Evolutionary conservation across 2,113 vertebrate genomes (phyloP).

Genomic region (Caloenas nicobarica): DNA sequence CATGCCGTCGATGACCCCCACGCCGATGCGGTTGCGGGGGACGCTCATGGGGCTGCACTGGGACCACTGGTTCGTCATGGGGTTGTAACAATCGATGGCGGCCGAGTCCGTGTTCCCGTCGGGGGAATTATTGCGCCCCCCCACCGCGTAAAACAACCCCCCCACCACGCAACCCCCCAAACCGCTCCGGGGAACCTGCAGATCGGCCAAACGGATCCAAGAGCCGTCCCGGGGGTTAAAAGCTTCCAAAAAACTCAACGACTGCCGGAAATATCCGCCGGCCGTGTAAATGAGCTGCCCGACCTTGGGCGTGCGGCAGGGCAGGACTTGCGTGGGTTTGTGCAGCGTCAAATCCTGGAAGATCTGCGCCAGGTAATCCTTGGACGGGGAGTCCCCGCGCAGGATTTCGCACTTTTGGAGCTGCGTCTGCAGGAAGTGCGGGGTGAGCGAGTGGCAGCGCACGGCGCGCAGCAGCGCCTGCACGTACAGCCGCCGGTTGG

Average conservation of each 20-base stretch:
- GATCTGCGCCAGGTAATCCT: slow-evolving; percentile 90
- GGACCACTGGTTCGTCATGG: slow-evolving; percentile 93
- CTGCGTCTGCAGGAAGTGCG: slow-evolving; percentile 90
- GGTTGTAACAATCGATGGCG: slow-evolving; percentile 91
- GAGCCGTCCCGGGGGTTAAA: slow-evolving; percentile 81
- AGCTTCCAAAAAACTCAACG: slow-evolving; percentile 87
- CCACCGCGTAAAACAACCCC: slow-evolving; percentile 90
- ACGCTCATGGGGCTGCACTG: slow-evolving; percentile 91
- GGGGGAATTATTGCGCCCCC: slow-evolving; percentile 89
- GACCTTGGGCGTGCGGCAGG: slow-evolving; percentile 85
- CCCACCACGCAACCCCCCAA: slow-evolving; percentile 90
- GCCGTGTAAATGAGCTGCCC: slow-evolving; percentile 91
- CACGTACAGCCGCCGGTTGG: slow-evolving; percentile 84
- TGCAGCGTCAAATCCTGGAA: slow-evolving; percentile 94
- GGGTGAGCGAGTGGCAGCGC: slow-evolving; percentile 92
- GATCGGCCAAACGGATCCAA: slow-evolving; percentile 85
- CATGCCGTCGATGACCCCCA: slow-evolving; percentile 91
- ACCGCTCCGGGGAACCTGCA: slow-evolving; percentile 89
- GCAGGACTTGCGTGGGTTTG: slow-evolving; percentile 80
- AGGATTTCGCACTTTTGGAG: slow-evolving; percentile 87
- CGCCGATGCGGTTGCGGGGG: slow-evolving; percentile 89
- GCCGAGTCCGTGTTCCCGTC: slow-evolving; percentile 93
- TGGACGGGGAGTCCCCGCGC: slow-evolving; percentile 86
- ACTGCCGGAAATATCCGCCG: slow-evolving; percentile 89
- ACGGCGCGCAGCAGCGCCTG: slow-evolving; percentile 91